These are phyloP conservation scores for Phalangium opilio DNA, from an alignment of 2,888 invertebrate genomes.

Conservation along the genomic window DNA sequence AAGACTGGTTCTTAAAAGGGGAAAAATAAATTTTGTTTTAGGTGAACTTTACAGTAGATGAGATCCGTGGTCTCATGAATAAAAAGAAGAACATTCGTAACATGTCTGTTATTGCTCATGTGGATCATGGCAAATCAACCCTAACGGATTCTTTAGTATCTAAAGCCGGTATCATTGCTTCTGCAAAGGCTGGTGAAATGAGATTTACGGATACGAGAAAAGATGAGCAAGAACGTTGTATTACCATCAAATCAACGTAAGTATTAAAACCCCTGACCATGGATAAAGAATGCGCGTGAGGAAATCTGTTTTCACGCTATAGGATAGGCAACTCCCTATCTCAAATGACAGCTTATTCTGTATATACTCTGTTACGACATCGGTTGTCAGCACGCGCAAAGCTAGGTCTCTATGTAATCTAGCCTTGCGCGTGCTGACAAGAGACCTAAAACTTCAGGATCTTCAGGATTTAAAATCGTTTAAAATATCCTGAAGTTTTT, in stretches of 20 bases:
- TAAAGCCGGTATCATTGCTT: constrained; percentile 99
- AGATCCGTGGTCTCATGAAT: constrained; percentile 99
- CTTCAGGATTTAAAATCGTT: too few species aligned
- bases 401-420: too few species aligned
- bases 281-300: too few species aligned
- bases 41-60: constrained; percentile 99
- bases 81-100: constrained; percentile 99
- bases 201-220: constrained; percentile 98
- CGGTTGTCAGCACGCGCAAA: too few species aligned
- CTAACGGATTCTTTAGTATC: constrained; percentile 98
- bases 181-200: constrained; percentile 95
- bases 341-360: too few species aligned
- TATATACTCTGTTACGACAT: too few species aligned
- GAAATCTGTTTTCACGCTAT: too few species aligned
- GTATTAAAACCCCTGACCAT: constrained; percentile 31
- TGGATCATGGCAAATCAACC: constrained; percentile 99
- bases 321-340: too few species aligned
- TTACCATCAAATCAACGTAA: constrained; percentile 99
- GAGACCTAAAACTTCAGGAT: too few species aligned
- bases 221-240: constrained; percentile 99
- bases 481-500: too few species aligned
- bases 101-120: constrained; percentile 99
- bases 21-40: constrained; percentile 31
- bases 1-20: too few species aligned
- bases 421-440: too few species aligned